These are phyloP conservation scores for Pimephales promelas DNA, from an alignment of 2,113 vertebrate species.

Conservation along the genomic window DNA sequence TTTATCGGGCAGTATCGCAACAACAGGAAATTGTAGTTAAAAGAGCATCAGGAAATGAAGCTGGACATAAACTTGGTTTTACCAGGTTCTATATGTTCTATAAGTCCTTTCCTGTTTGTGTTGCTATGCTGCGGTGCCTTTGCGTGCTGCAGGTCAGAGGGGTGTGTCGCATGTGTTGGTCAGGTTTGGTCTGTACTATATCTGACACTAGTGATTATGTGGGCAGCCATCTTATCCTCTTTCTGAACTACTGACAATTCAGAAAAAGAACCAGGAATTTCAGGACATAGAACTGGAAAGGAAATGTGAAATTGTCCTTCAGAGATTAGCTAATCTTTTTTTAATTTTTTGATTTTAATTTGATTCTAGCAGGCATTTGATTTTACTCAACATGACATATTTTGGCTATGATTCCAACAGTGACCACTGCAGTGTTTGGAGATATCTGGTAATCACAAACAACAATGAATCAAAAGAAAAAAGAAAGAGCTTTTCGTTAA, in stretches of 20 bases:
- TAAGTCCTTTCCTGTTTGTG: neutral
- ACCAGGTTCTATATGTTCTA: neutral
- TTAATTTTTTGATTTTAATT: neutral
- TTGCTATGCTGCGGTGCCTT: slow-evolving; percentile 23
- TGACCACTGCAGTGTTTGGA: neutral
- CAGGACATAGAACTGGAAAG: neutral
- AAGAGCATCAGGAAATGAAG: neutral
- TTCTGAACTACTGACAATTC: neutral
- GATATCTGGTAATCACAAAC: neutral
- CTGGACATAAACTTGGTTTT: neutral
- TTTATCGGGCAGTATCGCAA: neutral
- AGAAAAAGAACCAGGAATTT: slow-evolving; percentile 11
- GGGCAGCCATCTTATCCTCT: slow-evolving; percentile 30
- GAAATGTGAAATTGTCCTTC: neutral
- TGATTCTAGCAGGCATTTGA: neutral
- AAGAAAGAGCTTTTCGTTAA: neutral
- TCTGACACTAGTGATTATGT: slow-evolving; percentile 60
- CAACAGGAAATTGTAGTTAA: neutral
- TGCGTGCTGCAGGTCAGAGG: slow-evolving; percentile 22
- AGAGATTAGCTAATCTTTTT: neutral
- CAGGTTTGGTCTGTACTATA: slow-evolving; percentile 49
- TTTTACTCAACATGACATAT: neutral
- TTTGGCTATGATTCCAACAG: neutral
- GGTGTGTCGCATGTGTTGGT: slow-evolving; percentile 44
- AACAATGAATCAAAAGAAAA: neutral